These are phyloP conservation scores for Lepisosteus oculatus DNA, from an alignment of 2,113 vertebrate species.

Conservation along the genomic window DNA sequence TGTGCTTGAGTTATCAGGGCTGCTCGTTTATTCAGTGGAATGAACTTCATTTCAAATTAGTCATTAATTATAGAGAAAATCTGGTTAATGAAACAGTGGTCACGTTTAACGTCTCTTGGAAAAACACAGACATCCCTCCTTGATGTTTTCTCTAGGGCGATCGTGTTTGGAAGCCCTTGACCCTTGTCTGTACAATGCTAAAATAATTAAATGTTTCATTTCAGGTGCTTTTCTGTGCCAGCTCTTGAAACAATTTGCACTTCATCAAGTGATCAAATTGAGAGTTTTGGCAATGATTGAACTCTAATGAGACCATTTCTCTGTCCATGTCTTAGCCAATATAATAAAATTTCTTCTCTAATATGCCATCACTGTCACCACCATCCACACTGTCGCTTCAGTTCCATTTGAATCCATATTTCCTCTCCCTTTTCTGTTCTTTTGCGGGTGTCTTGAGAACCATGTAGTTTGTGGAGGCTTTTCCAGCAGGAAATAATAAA, in stretches of 20 bases:
- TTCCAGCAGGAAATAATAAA: not conserved
- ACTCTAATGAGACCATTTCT: not conserved
- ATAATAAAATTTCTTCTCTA: not conserved
- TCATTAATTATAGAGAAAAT: no score
- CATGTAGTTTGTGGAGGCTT: conserved; percentile 8
- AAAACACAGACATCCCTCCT: no score
- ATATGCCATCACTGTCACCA: conserved; percentile 4
- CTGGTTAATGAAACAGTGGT: no score
- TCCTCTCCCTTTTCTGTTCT: not conserved
- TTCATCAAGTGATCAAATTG: conserved; percentile 18
- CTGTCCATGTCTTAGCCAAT: not conserved
- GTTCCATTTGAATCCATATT: not conserved
- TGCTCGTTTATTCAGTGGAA: no score
- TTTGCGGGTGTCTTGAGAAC: not conserved
- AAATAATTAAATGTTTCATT: no score
- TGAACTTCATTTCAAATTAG: no score
- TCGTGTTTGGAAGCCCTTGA: no score
- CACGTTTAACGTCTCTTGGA: no score
- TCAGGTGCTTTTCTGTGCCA: not conserved
- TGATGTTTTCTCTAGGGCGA: no score
- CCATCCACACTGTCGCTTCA: not conserved
- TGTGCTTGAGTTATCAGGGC: no score
- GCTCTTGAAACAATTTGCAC: conserved; percentile 10
- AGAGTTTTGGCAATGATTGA: conserved; percentile 5
- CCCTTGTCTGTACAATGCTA: no score